Evolutionary conservation across 2,797 vertebrate species (phyloP).

Genomic region (Eulemur albifrons): DNA sequence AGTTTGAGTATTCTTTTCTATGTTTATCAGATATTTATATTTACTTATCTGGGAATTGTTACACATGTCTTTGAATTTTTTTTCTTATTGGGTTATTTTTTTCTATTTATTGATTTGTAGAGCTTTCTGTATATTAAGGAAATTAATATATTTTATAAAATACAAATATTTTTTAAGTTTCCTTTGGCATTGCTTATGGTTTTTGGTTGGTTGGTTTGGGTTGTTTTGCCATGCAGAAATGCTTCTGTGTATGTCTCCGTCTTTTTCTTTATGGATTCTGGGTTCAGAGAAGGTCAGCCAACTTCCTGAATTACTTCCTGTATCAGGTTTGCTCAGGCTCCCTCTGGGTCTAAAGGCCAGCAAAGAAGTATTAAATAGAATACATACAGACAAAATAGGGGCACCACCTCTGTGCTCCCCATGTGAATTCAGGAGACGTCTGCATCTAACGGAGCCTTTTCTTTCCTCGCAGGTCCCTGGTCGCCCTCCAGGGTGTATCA

Average conservation of each 20-base stretch:
- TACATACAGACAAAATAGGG: neutral
- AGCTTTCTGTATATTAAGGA: neutral
- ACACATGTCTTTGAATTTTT: neutral
- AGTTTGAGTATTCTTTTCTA: neutral
- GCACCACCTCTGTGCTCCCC: neutral
- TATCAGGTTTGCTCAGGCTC: neutral
- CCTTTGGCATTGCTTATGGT: neutral
- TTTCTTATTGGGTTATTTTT: constrained; percentile 11
- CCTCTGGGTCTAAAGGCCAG: neutral
- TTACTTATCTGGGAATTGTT: neutral
- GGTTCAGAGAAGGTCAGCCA: neutral
- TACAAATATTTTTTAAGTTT: neutral
- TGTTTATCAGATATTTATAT: neutral
- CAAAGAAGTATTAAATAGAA: neutral
- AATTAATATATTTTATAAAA: neutral
- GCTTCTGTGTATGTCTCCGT: neutral
- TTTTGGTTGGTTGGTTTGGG: neutral
- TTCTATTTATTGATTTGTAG: neutral
- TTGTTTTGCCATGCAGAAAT: neutral
- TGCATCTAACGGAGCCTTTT: neutral
- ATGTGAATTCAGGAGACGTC: neutral
- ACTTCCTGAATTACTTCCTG: neutral
- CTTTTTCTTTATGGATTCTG: neutral
- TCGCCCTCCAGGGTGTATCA: neutral
- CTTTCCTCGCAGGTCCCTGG: neutral